Conservation (phyloP, 1,140 invertebrate genomes). For the Maconellicoccus hirsutus region DNA sequence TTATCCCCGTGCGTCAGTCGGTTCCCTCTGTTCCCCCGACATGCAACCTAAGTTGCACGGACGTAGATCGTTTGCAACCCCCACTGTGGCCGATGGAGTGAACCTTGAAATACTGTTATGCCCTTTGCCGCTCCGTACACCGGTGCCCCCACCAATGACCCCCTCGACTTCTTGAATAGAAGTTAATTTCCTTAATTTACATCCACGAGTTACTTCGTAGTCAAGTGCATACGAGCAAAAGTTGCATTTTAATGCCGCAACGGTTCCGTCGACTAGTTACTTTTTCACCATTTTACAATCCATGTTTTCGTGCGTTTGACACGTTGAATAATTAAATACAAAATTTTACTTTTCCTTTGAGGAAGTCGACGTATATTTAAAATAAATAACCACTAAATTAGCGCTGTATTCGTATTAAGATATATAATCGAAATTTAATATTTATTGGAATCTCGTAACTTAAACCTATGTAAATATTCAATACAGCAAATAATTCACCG, state of each 20-base stretch:
- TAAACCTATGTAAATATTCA: not conserved
- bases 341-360: no score
- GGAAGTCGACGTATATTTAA: no score
- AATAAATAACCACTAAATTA: no score
- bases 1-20: conserved; percentile 11
- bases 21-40: conserved; percentile 12
- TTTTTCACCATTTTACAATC: not conserved
- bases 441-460: no score
- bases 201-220: not conserved
- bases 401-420: no score
- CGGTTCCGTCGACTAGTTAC: not conserved
- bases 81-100: not conserved
- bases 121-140: not conserved
- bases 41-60: conserved; percentile 17
- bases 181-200: conserved; percentile 9
- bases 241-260: not conserved
- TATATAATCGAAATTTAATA: no score
- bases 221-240: not conserved
- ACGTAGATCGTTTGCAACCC: conserved; percentile 17
- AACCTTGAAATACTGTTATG: conserved; percentile 20
- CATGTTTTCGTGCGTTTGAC: no score
- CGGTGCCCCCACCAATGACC: conserved; percentile 7
- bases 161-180: conserved; percentile 4
- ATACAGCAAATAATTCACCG: not conserved
- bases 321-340: no score